Evolutionary conservation across 1,140 invertebrate species (phyloP).

Genomic region (Pectinophora gossypiella): DNA sequence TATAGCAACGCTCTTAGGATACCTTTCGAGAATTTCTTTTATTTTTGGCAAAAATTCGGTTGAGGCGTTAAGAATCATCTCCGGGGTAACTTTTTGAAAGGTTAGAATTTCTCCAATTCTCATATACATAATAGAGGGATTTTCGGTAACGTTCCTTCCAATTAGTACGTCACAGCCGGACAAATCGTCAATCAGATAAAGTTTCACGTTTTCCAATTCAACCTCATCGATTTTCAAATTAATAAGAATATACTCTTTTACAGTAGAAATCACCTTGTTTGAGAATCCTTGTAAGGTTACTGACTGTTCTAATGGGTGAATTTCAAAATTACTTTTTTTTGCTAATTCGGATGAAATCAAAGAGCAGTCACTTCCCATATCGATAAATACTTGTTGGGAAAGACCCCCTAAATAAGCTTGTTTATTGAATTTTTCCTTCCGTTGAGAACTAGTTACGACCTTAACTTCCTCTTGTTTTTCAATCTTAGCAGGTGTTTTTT

Average conservation of each 20-base stretch:
- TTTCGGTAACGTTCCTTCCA: slow-evolving; percentile 3
- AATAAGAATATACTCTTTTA: not conserved
- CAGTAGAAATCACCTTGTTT: not conserved
- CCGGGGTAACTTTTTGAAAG: not conserved
- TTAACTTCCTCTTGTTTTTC: slow-evolving; percentile 2
- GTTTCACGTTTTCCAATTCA: not conserved
- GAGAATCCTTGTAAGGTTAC: not conserved
- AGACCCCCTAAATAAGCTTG: not conserved
- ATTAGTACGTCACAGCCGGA: not conserved
- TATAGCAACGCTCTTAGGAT: not conserved
- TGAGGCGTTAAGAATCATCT: not conserved
- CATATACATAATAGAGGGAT: not conserved
- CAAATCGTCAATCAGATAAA: slow-evolving; percentile 1
- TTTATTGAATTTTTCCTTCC: slow-evolving; percentile 4
- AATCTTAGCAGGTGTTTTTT: not conserved
- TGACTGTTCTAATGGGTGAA: not conserved
- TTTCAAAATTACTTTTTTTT: not conserved
- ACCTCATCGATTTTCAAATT: not conserved
- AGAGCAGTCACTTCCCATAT: slow-evolving; percentile 9
- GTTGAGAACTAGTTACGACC: not conserved
- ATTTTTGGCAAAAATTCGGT: not conserved
- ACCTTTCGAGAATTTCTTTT: slow-evolving; percentile 2
- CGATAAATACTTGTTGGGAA: slow-evolving; percentile 6
- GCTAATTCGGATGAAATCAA: not conserved
- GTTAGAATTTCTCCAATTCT: not conserved